These are phyloP conservation scores for Mechanitis mazaeus DNA, from an alignment of 2,888 invertebrate species.

Conservation along the genomic window DNA sequence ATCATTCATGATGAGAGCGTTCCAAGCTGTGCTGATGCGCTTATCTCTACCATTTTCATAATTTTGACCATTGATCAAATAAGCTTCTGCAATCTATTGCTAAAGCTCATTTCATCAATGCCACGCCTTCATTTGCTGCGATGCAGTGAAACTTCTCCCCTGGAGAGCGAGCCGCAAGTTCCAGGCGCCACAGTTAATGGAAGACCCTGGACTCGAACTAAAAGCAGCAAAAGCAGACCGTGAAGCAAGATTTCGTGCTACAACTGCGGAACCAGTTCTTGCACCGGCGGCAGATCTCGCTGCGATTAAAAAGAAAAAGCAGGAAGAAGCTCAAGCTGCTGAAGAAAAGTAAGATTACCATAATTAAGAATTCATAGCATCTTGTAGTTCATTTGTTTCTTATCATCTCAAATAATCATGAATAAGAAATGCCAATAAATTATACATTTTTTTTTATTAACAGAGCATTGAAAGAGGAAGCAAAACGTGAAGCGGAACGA, in stretches of 20 bases:
- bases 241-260: slow-evolving; percentile 76
- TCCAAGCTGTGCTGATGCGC: slow-evolving; percentile 39
- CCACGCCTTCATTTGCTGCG: slow-evolving; percentile 51
- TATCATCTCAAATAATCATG: background rate
- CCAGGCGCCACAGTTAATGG: slow-evolving; percentile 75
- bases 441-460: slow-evolving; percentile 28
- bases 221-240: slow-evolving; percentile 80
- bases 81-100: slow-evolving; percentile 33
- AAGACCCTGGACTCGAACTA: slow-evolving; percentile 77
- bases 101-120: slow-evolving; percentile 46
- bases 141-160: slow-evolving; percentile 80
- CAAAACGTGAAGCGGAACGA: slow-evolving; percentile 70
- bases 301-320: slow-evolving; percentile 74
- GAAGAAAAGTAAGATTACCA: slow-evolving; percentile 73
- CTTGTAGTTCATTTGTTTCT: background rate
- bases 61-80: slow-evolving; percentile 47
- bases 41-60: slow-evolving; percentile 32
- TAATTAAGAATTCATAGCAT: background rate
- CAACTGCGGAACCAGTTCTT: slow-evolving; percentile 64
- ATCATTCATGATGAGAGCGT: slow-evolving; percentile 44
- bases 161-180: slow-evolving; percentile 83
- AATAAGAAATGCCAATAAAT: background rate
- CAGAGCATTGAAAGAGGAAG: slow-evolving; percentile 72
- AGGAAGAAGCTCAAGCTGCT: slow-evolving; percentile 79
- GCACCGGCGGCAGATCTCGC: slow-evolving; percentile 73